These are phyloP conservation scores for Octonoba sinensis DNA, from an alignment of 2,888 invertebrate species.

Conservation along the genomic window DNA sequence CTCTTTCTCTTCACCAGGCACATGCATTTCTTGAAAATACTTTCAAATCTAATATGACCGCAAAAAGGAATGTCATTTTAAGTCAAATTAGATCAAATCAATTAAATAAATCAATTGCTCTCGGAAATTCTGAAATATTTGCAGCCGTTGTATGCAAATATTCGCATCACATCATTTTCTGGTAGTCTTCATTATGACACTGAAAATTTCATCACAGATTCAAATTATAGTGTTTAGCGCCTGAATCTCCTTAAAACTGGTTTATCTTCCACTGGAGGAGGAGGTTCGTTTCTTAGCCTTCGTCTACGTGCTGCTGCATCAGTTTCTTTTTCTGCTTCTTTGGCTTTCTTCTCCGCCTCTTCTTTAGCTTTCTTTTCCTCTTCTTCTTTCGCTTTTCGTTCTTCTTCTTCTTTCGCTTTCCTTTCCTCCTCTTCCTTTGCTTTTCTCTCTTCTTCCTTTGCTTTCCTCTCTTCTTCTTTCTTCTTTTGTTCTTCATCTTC, in stretches of 20 bases:
- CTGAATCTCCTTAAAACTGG: constrained; percentile 45
- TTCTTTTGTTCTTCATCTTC: constrained; percentile 23
- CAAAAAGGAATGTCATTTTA: too few species aligned
- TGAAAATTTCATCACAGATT: constrained; percentile 19
- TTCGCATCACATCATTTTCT: too few species aligned
- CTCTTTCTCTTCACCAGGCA: too few species aligned
- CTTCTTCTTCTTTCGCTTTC: constrained; percentile 14
- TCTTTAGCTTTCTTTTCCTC: constrained; percentile 11
- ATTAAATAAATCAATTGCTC: too few species aligned
- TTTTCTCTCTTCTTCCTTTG: constrained; percentile 26
- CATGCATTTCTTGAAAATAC: too few species aligned
- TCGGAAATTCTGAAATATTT: too few species aligned
- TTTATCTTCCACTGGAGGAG: constrained; percentile 34
- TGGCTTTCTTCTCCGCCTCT: constrained; percentile 24
- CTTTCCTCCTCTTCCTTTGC: constrained; percentile 37
- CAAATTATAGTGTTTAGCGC: constrained; percentile 2
- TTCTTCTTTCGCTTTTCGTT: constrained; percentile 16
- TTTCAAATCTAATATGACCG: too few species aligned
- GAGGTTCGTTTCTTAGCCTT: constrained; percentile 24
- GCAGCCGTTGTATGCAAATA: too few species aligned
- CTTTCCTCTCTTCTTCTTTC: constrained; percentile 18
- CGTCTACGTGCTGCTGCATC: constrained; percentile 24
- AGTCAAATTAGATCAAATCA: too few species aligned
- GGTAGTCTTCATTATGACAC: too few species aligned
- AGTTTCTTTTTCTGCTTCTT: constrained; percentile 23